Percentiles rank a stretch among this genome's conserved stretches.
Evolutionary conservation across 1,140 invertebrate genomes (phyloP).

Genomic region (Neelides sp.): DNA sequence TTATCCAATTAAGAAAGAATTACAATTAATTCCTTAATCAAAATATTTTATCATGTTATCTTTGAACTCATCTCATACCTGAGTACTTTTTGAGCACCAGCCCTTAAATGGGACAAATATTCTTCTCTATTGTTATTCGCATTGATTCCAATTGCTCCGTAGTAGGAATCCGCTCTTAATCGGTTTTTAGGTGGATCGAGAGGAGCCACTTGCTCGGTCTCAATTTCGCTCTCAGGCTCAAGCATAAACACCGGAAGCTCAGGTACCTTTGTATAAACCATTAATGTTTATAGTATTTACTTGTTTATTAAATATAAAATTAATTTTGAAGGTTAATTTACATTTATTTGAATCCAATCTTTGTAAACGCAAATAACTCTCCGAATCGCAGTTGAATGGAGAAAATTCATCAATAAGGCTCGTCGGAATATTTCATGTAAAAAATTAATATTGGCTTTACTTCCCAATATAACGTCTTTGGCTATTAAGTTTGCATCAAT

Average conservation of each 20-base stretch:
- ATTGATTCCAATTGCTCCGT: slow-evolving; percentile 24
- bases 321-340: slow-evolving; percentile 35
- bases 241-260: slow-evolving; percentile 74
- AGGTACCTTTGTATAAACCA: slow-evolving; percentile 38
- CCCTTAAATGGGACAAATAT: slow-evolving; percentile 22
- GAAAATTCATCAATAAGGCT: slow-evolving; percentile 79
- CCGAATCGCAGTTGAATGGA: slow-evolving; percentile 69
- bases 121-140: slow-evolving; percentile 29
- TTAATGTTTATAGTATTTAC: neutral
- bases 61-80: too few relatives aligned
- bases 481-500: slow-evolving; percentile 39
- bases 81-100: slow-evolving; percentile 52
- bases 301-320: too few relatives aligned
- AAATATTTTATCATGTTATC: too few relatives aligned
- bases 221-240: slow-evolving; percentile 47
- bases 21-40: too few relatives aligned
- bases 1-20: too few relatives aligned
- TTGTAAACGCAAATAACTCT: slow-evolving; percentile 87
- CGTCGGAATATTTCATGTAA: slow-evolving; percentile 87
- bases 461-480: slow-evolving; percentile 73
- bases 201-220: neutral
- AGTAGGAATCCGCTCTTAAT: slow-evolving; percentile 48
- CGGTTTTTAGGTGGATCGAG: slow-evolving; percentile 56
- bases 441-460: slow-evolving; percentile 84
- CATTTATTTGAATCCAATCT: slow-evolving; percentile 87